These are phyloP conservation scores for Cantharis nigra DNA, from an alignment of 2,888 invertebrate species.

Conservation along the genomic window DNA sequence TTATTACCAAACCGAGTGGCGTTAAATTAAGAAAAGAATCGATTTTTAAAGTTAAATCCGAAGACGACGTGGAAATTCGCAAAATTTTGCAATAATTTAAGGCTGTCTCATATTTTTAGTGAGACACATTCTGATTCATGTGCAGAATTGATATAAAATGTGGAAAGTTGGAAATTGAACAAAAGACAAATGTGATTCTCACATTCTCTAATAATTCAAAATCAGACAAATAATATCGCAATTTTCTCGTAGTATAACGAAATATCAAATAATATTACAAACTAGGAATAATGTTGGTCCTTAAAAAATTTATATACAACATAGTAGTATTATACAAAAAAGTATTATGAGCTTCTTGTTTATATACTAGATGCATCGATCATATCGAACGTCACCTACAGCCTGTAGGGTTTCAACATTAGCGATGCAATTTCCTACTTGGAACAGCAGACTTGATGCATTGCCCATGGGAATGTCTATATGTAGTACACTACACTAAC, in stretches of 20 bases:
- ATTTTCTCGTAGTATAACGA: neutral
- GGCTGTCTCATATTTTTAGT: constrained; percentile 31
- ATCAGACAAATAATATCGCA: neutral
- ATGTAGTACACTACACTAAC: neutral
- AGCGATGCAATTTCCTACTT: constrained; percentile 44
- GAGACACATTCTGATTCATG: constrained; percentile 42
- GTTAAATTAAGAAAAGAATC: neutral
- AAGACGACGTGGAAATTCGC: neutral
- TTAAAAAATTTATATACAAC: neutral
- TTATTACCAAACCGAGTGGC: neutral
- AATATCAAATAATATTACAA: constrained; percentile 6
- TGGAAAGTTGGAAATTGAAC: constrained; percentile 43
- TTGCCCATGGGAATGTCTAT: constrained; percentile 23
- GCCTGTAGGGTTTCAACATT: constrained; percentile 38
- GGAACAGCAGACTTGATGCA: constrained; percentile 33
- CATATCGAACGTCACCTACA: constrained; percentile 34
- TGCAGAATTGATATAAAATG: constrained; percentile 45
- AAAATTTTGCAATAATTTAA: constrained; percentile 15
- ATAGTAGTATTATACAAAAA: neutral
- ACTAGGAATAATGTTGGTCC: neutral
- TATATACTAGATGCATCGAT: constrained; percentile 29
- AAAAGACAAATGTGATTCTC: constrained; percentile 38
- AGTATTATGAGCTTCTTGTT: constrained; percentile 3
- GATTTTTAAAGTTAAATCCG: neutral
- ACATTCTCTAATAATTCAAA: constrained; percentile 44